Evolutionary conservation across 2,113 vertebrate genomes (phyloP).

Genomic region (Otus sunia): DNA sequence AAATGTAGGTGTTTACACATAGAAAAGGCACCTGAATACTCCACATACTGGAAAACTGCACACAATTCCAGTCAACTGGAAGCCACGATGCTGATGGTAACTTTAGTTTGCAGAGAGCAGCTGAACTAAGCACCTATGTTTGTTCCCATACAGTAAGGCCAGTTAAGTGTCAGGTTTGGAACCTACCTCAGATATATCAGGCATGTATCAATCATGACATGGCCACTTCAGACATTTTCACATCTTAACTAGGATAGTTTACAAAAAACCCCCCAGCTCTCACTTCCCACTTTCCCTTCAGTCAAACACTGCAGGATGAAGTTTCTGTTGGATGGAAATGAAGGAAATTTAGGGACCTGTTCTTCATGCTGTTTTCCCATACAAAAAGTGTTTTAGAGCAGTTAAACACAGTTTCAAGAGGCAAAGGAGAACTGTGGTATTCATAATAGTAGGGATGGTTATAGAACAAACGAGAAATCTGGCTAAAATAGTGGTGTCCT

Average conservation of each 20-base stretch:
- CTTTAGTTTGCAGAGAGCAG: background rate
- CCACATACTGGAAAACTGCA: background rate
- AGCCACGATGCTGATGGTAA: accelerated
- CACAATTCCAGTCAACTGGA: background rate
- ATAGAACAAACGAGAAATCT: background rate
- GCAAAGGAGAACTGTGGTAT: background rate
- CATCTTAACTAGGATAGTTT: background rate
- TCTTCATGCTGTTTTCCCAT: background rate
- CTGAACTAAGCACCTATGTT: background rate
- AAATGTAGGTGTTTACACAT: background rate
- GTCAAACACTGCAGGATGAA: background rate
- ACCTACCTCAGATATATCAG: background rate
- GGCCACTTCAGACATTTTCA: background rate
- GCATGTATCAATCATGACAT: accelerated
- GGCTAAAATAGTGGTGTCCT: background rate
- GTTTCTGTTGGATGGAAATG: background rate
- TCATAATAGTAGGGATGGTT: background rate
- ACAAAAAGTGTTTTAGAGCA: background rate
- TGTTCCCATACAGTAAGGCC: background rate
- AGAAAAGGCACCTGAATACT: background rate
- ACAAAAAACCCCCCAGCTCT: background rate
- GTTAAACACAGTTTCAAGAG: background rate
- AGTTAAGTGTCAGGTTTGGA: background rate
- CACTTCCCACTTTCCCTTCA: background rate
- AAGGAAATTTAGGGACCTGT: background rate